phyloP scores from a whole-genome alignment of 2,888 invertebrate genomes.

The Drosophila peninsularis region DNA sequence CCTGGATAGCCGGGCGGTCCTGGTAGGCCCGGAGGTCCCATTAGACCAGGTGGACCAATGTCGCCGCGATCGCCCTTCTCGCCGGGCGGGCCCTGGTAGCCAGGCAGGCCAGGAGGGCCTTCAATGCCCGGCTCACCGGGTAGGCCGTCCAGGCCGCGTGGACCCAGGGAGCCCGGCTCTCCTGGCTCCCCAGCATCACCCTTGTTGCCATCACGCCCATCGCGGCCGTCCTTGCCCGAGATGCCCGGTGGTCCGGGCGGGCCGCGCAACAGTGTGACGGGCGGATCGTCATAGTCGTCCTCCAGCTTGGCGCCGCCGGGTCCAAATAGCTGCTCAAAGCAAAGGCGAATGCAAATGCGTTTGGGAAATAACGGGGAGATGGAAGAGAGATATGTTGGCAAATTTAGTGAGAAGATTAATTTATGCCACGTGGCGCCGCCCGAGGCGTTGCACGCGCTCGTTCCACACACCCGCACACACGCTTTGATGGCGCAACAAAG shows the following conservation, averaged over 20 bases:
- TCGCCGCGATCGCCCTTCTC: conserved; percentile 92
- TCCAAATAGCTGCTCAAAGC: conserved; percentile 82
- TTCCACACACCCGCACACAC: conserved; percentile 48
- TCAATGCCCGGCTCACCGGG: conserved; percentile 93
- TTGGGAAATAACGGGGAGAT: conserved; percentile 9
- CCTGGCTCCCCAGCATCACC: conserved; percentile 90
- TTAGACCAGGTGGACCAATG: conserved; percentile 96
- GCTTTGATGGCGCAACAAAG: conserved; percentile 68
- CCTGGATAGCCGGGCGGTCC: conserved; percentile 95
- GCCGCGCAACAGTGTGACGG: conserved; percentile 87
- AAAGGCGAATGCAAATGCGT: conserved; percentile 32
- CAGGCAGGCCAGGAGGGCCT: conserved; percentile 92
- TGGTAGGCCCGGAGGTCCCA: conserved; percentile 95
- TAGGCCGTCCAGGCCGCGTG: conserved; percentile 90
- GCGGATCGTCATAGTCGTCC: conserved; percentile 85
- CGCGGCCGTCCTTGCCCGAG: conserved; percentile 83
- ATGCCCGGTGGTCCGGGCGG: conserved; percentile 88
- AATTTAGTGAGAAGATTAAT: conserved; percentile 71
- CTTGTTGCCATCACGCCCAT: conserved; percentile 85
- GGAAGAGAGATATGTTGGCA: conserved; percentile 48
- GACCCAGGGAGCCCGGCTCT: conserved; percentile 90
- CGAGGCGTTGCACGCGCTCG: conserved; percentile 55
- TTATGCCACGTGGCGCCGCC: conserved; percentile 74
- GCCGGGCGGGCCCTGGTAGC: conserved; percentile 93
- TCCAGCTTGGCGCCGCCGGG: conserved; percentile 84